Evolutionary conservation across 2,797 vertebrate species (phyloP).

Genomic region (Xenops minutus): DNA sequence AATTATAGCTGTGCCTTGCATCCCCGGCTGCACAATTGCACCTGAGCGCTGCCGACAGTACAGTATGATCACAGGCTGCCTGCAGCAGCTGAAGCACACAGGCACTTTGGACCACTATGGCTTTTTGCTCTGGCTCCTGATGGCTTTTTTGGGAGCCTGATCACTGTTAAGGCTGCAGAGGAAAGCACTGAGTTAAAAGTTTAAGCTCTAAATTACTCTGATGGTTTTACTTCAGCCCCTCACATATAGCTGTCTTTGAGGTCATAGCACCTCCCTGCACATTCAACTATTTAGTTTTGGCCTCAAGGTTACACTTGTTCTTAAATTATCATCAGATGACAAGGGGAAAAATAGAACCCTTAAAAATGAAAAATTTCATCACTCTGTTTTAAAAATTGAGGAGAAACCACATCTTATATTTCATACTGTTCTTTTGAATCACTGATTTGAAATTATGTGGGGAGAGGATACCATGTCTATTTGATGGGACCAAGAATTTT

Average conservation of each 20-base stretch:
- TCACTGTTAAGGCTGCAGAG: neutral
- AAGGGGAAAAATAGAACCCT: neutral
- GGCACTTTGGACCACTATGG: neutral
- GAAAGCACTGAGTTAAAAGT: neutral
- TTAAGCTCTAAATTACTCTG: neutral
- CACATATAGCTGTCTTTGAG: neutral
- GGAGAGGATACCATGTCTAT: neutral
- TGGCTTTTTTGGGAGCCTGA: neutral
- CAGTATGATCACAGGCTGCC: neutral
- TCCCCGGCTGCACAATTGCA: neutral
- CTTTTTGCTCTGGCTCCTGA: neutral
- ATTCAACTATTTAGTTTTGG: neutral
- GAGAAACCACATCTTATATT: neutral
- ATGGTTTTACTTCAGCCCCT: neutral
- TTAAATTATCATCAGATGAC: neutral
- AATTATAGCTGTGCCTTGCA: neutral
- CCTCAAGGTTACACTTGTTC: neutral
- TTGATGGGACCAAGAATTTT: neutral
- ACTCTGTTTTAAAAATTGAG: neutral
- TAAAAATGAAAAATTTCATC: neutral
- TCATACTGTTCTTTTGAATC: neutral
- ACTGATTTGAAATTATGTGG: neutral
- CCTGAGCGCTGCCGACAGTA: neutral
- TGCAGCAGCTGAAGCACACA: neutral
- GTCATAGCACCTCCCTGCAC: neutral